Evolutionary conservation across 2,113 vertebrate genomes (phyloP), one percentile per base, ranked within the genome.

Genomic region (Callionymus lyra): DNA sequence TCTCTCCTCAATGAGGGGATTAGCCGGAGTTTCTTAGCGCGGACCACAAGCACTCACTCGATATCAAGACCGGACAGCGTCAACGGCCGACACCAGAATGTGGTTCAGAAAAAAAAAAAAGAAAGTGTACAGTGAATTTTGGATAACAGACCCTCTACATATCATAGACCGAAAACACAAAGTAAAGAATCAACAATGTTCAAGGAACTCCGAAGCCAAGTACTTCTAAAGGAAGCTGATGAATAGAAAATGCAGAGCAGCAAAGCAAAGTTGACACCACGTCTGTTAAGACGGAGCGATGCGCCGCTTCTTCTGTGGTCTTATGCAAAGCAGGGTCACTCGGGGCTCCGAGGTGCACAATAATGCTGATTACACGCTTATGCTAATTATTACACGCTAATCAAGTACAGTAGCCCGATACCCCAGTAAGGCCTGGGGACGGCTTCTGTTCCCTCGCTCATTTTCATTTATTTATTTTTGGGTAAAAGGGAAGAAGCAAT

Each of bases 351-450:
- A 70, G 75, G 56, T 65, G 75, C 84, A 87, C 85, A 88, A 88
- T 88, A 84, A 87, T 84, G 69, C 82, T 88, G 85, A 88, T 88
- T 88, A 88, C 86, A 88, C 81, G 83, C 85, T 75, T 85, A 86
- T 86, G 86, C 84, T 85, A 88, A 88, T 88, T 84, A 86, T 83
- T 75, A 86, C 80, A 81, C 78, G 74, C 82, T 85, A 77, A 87
- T 88, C 85, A 87, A 82, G 82, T 86, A 84, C 85, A 86, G 84
- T 86, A 85, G 80, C 71, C 78, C 76, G 79, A 78, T 76, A 79
- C 76, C 82, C 72, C 55, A 65, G 41, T 82, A 83, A 82, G 70
- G 72, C 69, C 59, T 68, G 70, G 51, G 65, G 77, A 82, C 61
- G 41, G 72, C 68, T 75, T 71, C 37, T 54, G 59, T 71, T 70